phyloP scores from a whole-genome alignment of 2,888 invertebrate species.

The Creontiades dilutus region DNA sequence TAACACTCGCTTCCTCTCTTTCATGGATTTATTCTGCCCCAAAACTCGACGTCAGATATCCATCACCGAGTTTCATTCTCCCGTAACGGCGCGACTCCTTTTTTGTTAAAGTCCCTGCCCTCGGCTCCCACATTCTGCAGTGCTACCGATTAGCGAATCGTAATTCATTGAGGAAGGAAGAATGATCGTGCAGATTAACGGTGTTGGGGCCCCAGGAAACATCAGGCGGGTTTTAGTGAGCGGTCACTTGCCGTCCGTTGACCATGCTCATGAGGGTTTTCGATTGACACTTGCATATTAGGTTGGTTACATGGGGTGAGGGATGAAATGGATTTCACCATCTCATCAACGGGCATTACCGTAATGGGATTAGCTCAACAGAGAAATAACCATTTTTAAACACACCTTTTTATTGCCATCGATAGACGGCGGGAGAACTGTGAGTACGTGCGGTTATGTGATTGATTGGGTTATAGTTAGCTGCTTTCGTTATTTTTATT shows the following conservation, averaged over 20 bases:
- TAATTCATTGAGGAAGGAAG: constrained; percentile 31
- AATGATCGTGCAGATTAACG: not conserved
- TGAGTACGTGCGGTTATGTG: too few species aligned
- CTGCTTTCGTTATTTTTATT: not conserved
- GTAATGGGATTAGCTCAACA: constrained; percentile 1
- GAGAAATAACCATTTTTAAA: not conserved
- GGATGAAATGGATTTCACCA: constrained; percentile 19
- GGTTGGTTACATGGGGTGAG: not conserved
- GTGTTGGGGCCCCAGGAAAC: not conserved
- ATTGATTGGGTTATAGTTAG: too few species aligned
- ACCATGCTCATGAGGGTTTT: not conserved
- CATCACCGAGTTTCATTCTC: constrained; percentile 20
- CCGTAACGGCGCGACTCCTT: constrained; percentile 15
- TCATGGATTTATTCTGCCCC: constrained; percentile 19
- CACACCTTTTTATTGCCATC: not conserved
- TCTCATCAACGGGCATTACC: not conserved
- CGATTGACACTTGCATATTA: constrained; percentile 17
- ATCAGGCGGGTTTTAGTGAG: constrained; percentile 16
- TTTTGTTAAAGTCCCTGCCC: not conserved
- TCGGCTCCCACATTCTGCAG: not conserved
- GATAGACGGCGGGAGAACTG: too few species aligned
- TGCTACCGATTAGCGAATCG: not conserved
- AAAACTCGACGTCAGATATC: constrained; percentile 39
- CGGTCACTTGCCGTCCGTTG: constrained; percentile 1
- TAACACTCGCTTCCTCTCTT: constrained; percentile 2